A percentile compares a stretch with the other conserved stretches of the same genome.
phyloP scores from a whole-genome alignment of 2,113 vertebrate species.

The Caretta caretta region DNA sequence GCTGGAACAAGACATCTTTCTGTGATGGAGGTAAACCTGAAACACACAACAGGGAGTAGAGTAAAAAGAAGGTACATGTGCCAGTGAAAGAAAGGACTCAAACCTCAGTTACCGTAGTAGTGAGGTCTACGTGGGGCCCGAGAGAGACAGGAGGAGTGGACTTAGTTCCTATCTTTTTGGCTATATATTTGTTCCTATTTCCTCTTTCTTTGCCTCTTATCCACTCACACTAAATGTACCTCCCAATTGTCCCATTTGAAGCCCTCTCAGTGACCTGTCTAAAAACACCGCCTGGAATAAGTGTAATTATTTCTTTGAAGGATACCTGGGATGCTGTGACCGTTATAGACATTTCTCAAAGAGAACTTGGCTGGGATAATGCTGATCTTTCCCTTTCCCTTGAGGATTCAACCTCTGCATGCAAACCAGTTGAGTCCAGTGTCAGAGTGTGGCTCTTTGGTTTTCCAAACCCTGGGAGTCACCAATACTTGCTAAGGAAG shows the following conservation, averaged over 20 bases:
- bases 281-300: no score
- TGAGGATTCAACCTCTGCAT: not conserved
- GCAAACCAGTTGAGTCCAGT: not conserved
- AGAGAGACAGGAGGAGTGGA: not conserved
- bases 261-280: no score
- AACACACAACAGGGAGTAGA: not conserved
- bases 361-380: not conserved
- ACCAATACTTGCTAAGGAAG: not conserved
- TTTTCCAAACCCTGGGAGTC: not conserved
- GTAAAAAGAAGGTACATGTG: not conserved
- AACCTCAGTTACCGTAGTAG: accelerated
- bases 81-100: no score
- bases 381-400: not conserved
- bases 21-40: not conserved
- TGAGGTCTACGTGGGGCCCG: accelerated
- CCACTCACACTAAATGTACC: no score
- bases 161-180: not conserved
- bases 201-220: no score
- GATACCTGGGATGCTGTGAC: no score
- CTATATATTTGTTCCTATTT: no score
- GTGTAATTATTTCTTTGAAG: no score
- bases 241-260: no score
- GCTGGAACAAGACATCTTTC: not conserved
- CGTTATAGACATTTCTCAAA: no score
- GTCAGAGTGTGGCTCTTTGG: not conserved